Evolutionary conservation across 2,797 vertebrate genomes (phyloP), one percentile per base, ranked within the genome.

Genomic region (Apogon hyalosoma): DNA sequence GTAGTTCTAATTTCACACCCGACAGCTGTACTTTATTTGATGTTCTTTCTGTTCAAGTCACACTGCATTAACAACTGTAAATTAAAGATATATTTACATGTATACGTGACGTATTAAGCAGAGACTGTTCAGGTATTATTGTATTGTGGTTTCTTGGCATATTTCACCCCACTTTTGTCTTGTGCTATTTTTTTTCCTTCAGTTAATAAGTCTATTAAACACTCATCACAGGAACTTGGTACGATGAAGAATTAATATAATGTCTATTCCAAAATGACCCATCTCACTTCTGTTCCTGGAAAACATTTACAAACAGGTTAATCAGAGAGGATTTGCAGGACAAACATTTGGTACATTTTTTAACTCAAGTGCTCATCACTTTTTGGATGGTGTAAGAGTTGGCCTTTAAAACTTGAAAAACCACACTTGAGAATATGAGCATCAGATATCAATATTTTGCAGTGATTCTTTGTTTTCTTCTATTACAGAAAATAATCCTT

Each of bases 1-100:
- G 3, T 11, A 50, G 21, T 10, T 65, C 49, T 69, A 11, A 47
- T 75, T 31, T 40, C 15, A 39, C 15, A 47, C 73, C 53, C 18
- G 5, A 43, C 19, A 41, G 55, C 36, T 53, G 24, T 62, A 14
- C 1, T 43, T 79, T 68, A 13, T 77, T 77, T 81, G 24, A 65
- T 69, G 12, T 74, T 69, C 11, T 62, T 65, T 24, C 10, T 62
- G 14, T 68, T 75, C 18, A 51, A 42, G 3, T 63, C 16, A 39
- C 46, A 6, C 18, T 55, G 12, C 4, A 36, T 42, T 38, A 8
- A 19, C 61, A 66, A 47, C 11, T 59, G 46, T 39, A 49, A 15
- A 62, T 51, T 45, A 48, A 51, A 36, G 42, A 36, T 36, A 10
- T 36, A 68, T 15, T n/a, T 21, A 18, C 31, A 39, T 36, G 33